Percentiles rank a stretch among this genome's conserved stretches.
Evolutionary conservation across 2,888 invertebrate genomes (phyloP).

Genomic region (Thecocarcelia acutangulata): DNA sequence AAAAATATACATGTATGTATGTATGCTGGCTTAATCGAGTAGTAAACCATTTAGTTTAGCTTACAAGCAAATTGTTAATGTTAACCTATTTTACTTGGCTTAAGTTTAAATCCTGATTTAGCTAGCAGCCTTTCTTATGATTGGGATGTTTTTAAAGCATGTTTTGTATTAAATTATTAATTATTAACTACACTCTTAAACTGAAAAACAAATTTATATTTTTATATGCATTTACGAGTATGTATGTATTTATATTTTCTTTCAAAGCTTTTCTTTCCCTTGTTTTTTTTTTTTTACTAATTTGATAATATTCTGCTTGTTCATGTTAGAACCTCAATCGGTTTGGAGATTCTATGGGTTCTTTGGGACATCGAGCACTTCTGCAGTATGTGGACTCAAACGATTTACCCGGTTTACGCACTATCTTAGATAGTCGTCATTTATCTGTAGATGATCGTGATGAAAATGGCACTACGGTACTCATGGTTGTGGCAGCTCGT

Average conservation of each 20-base stretch:
- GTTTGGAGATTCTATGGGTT: conserved; percentile 93
- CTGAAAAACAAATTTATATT: background rate
- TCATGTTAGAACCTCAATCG: conserved; percentile 89
- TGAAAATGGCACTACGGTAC: conserved; percentile 96
- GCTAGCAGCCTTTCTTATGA: background rate
- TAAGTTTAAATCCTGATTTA: background rate
- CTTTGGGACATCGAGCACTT: conserved; percentile 91
- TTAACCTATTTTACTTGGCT: no score
- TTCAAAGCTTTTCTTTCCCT: background rate
- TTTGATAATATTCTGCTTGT: conserved; percentile 9
- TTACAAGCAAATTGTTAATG: no score
- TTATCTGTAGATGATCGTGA: conserved; percentile 92
- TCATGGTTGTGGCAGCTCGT: conserved; percentile 94
- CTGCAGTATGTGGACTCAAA: conserved; percentile 90
- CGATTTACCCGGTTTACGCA: conserved; percentile 89
- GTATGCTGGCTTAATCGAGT: no score
- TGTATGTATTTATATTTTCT: background rate
- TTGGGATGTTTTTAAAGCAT: conserved; percentile 20
- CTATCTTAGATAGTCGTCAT: conserved; percentile 91
- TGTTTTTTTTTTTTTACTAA: no score
- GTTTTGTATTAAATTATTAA: conserved; percentile 12
- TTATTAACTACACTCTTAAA: background rate
- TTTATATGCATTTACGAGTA: no score
- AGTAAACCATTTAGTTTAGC: no score
- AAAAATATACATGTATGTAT: no score